Percentiles rank a stretch among this genome's conserved stretches.
phyloP scores from a whole-genome alignment of 2,888 invertebrate genomes.

The Pinctada fucata region DNA sequence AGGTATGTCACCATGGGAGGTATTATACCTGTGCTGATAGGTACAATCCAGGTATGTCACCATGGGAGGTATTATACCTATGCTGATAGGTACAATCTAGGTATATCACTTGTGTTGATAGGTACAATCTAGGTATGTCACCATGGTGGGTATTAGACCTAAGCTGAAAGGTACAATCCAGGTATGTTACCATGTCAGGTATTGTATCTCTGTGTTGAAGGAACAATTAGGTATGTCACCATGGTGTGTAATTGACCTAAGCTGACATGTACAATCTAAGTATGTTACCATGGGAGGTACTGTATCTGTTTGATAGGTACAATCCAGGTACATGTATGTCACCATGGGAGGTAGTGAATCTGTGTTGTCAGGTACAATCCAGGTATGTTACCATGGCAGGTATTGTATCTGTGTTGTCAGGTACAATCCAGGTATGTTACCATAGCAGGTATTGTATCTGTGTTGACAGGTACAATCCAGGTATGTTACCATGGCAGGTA shows the following conservation, averaged over 20 bases:
- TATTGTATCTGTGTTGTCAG: background rate
- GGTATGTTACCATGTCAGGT: conserved; percentile 77
- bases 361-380: too few species aligned
- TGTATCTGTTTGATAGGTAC: conserved; percentile 60
- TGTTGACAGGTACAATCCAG: conserved; percentile 61
- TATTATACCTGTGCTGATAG: conserved; percentile 60
- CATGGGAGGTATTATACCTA: background rate
- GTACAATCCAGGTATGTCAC: conserved; percentile 66
- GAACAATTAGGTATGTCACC: too few species aligned
- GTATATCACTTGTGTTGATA: background rate
- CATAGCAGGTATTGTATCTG: conserved; percentile 65
- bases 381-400: too few species aligned
- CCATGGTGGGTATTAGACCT: conserved; percentile 92
- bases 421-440: conserved; percentile 41
- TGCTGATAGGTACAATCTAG: too few species aligned
- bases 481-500: conserved; percentile 52
- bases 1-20: conserved; percentile 59
- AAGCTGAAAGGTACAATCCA: conserved; percentile 89
- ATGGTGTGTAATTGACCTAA: too few species aligned
- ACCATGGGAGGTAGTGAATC: background rate
- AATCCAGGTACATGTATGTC: conserved; percentile 67
- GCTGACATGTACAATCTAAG: background rate
- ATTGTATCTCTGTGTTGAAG: too few species aligned
- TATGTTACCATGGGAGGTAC: conserved; percentile 63
- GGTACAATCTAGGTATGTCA: conserved; percentile 80